Base-by-base conservation (phyloP, 1,140 invertebrate genomes). In the Pogonomyrmex californicus region DNA sequence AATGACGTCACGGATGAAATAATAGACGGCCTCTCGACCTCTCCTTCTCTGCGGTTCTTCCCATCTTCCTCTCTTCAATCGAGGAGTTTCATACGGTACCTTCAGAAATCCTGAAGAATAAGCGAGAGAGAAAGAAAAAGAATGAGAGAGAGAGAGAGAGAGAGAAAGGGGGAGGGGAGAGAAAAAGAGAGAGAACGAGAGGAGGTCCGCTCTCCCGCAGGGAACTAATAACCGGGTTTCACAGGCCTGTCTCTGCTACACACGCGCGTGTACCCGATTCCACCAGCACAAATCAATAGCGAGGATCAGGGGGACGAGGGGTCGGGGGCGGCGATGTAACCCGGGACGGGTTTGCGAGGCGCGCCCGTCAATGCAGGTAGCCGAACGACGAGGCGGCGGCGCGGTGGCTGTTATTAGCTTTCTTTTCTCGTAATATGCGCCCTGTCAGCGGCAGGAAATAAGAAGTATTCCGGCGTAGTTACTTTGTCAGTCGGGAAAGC, bases 401-500 rank as follows among this genome's bases (percentile, higher is more conserved):
- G 66, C 86, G 54, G 65, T 60, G 66, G 87, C 91, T 94, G 94
- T 95, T 95, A 95, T 95, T 95, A 95, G 93, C 93, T 94, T 85
- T 89, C 81, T 86, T 60, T 82, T 65, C 51, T 88, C 86, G 86
- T 95, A 95, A 95, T 95, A 91, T 91, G 89, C 91, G 92, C 88
- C 94, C 95, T 95, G 95, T 95, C 94, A 95, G 71, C 87, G 86
- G 38, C 95, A 95, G 95, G 77, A 93, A 91, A 91, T 87, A 92
- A 93, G 90, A 92, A 92, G 91, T 91, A 82, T 62, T 86, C 90
- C 83, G 87, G 75, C 91, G 91, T 86, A 90, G 86, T 92, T 87
- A 92, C 89, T 94, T 93, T 93, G 90, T 92, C 91, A 85, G 86
- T 85, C 65, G 89, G 75, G 79, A 58, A 86, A 66, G 76, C 49